These are phyloP conservation scores for Tenthredo livida DNA, from an alignment of 2,888 invertebrate genomes.

Conservation along the genomic window DNA sequence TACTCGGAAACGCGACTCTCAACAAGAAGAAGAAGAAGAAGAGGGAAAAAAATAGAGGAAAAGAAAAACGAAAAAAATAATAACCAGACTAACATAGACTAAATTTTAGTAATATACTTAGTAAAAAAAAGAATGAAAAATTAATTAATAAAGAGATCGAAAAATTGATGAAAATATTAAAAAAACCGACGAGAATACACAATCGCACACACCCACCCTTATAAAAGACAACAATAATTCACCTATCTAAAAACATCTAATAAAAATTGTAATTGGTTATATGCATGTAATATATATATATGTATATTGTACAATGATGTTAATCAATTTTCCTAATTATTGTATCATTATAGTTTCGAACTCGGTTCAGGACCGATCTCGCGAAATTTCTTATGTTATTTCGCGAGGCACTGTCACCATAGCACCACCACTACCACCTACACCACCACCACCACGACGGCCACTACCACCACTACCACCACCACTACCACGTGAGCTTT, in stretches of 20 bases:
- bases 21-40: neutral
- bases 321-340: neutral
- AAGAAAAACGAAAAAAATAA: neutral
- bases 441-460: neutral
- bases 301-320: neutral
- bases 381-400: constrained; percentile 1
- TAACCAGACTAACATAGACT: too few relatives aligned
- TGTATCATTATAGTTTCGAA: neutral
- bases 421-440: constrained; percentile 22
- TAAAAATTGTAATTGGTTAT: neutral
- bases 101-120: neutral
- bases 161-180: too few relatives aligned
- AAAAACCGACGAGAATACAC: neutral
- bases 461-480: constrained; percentile 35
- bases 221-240: constrained; percentile 18
- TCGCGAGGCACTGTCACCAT: constrained; percentile 18
- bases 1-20: neutral
- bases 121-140: neutral
- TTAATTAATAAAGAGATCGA: neutral
- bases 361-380: neutral
- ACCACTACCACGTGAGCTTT: constrained; percentile 46
- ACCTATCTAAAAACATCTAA: constrained; percentile 18
- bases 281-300: neutral
- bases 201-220: neutral
- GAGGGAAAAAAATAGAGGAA: too few relatives aligned